Evolutionary conservation across 2,113 vertebrate species (phyloP), one percentile per base, ranked within the genome.

Genomic region (Elephas maximus): DNA sequence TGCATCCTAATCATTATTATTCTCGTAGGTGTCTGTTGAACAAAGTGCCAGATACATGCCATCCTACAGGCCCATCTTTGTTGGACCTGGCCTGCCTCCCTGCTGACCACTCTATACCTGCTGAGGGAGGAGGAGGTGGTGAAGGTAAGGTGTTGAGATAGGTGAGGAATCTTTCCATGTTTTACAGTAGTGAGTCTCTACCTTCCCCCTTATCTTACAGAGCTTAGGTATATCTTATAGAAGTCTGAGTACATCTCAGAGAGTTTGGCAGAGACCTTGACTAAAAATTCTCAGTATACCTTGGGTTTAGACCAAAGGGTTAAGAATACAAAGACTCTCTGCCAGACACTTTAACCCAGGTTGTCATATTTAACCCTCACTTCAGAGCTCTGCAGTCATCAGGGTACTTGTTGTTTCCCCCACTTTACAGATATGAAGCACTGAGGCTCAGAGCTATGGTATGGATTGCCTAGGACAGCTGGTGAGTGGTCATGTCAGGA

Each of bases 101-200:
- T 51, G 28, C 62, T 41, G 26, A 28, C 18, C 12, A 18, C 15
- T 41, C 53, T 80, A 23, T 0, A 0, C 17, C 41, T 57, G 69
- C 21, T 18, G 24, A 33, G 37, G 57, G 89, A 63, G 44, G 41
- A 30, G n/a, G 8, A 15, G 30, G 12, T 5, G 4, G 8, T 4
- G 41, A 41, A 24, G 0, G 0, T 4, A 8, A 0, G 48, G 9
- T 15, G 6, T 2, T 67, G 57, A 63, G 9, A 20, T 0, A 6
- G 53, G 57, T 87, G 53, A 10, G 26, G 6, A 7, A 24, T 30
- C 18, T 24, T n/a, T 63, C 37, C 69, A 2, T 0, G 23, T 12
- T 69, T 26, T 4, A 63, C 23, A 8, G 4, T 17, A 26, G 48
- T 57, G 41, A 20, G 30, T 67, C 30, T 60, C 74, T 37, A 44